Percentiles rank a stretch among this genome's conserved stretches.
These are phyloP conservation scores for Ectemnius cavifrons DNA, from an alignment of 2,888 invertebrate species.

Conservation along the genomic window DNA sequence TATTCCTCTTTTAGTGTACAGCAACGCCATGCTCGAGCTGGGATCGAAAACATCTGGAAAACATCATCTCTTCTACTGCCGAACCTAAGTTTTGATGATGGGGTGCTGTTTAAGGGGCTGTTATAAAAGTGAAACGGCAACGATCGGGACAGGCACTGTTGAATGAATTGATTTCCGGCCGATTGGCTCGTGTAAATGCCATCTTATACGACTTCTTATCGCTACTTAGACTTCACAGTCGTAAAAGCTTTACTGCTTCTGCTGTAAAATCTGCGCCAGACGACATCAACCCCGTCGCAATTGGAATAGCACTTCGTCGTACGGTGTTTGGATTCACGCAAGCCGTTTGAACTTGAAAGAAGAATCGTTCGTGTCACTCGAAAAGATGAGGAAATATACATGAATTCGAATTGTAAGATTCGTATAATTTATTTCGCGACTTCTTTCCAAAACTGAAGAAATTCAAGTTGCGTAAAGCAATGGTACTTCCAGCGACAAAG, in stretches of 20 bases:
- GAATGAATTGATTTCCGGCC: slow-evolving; percentile 57
- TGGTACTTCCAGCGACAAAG: neutral
- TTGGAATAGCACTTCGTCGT: slow-evolving; percentile 59
- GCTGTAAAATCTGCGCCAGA: slow-evolving; percentile 61
- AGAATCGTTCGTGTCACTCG: too few relatives aligned
- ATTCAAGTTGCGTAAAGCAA: neutral
- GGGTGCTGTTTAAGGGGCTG: too few relatives aligned
- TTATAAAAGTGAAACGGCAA: too few relatives aligned
- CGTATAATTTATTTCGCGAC: neutral
- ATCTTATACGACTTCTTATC: slow-evolving; percentile 62
- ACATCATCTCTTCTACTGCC: too few relatives aligned
- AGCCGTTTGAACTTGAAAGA: neutral
- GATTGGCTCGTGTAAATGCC: slow-evolving; percentile 54
- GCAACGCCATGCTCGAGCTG: too few relatives aligned
- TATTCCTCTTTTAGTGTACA: too few relatives aligned
- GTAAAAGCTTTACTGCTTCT: slow-evolving; percentile 65
- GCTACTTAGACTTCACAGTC: slow-evolving; percentile 66
- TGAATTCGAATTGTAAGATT: too few relatives aligned
- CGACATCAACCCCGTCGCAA: slow-evolving; percentile 62
- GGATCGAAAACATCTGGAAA: too few relatives aligned
- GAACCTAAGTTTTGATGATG: too few relatives aligned
- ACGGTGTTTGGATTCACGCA: slow-evolving; percentile 47
- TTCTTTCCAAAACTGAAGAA: neutral
- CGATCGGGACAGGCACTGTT: too few relatives aligned
- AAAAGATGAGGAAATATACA: too few relatives aligned